Evolutionary conservation across 1,140 invertebrate species (phyloP).

Genomic region (Penaeus chinensis): DNA sequence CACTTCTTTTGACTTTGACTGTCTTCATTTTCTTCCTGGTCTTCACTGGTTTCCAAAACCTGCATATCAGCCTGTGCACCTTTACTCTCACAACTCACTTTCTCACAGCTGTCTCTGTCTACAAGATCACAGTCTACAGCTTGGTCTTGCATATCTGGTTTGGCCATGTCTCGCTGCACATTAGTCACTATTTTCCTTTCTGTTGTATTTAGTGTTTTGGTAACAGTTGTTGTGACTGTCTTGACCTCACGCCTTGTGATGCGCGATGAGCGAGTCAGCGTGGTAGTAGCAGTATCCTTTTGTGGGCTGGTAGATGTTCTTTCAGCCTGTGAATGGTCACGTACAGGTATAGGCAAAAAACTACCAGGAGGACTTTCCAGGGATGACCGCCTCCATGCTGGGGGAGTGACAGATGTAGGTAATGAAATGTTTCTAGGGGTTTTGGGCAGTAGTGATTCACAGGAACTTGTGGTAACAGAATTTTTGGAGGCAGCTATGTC

Average conservation of each 20-base stretch:
- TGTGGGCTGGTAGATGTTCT: background rate
- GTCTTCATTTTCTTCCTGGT: background rate
- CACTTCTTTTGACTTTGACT: background rate
- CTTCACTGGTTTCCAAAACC: no score
- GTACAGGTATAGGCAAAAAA: slow-evolving; percentile 25
- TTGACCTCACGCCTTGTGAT: slow-evolving; percentile 23
- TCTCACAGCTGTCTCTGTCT: background rate
- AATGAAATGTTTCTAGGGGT: background rate
- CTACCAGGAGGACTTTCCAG: slow-evolving; percentile 3
- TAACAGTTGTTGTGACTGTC: slow-evolving; percentile 19
- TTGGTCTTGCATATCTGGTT: slow-evolving; percentile 13
- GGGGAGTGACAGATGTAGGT: background rate
- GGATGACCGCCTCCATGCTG: slow-evolving; percentile 20
- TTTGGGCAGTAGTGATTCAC: slow-evolving; percentile 11
- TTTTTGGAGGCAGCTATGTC: background rate
- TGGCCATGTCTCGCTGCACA: background rate
- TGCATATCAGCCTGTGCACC: slow-evolving; percentile 23
- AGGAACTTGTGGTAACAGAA: no score
- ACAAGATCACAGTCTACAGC: slow-evolving; percentile 29
- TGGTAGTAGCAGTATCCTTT: slow-evolving; percentile 13
- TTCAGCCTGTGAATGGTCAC: slow-evolving; percentile 12
- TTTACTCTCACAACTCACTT: slow-evolving; percentile 4
- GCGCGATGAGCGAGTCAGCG: background rate
- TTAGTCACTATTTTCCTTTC: background rate
- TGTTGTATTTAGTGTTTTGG: slow-evolving; percentile 11